Base-by-base conservation (phyloP, 2,888 invertebrate genomes). In the Germaria angustata region DNA sequence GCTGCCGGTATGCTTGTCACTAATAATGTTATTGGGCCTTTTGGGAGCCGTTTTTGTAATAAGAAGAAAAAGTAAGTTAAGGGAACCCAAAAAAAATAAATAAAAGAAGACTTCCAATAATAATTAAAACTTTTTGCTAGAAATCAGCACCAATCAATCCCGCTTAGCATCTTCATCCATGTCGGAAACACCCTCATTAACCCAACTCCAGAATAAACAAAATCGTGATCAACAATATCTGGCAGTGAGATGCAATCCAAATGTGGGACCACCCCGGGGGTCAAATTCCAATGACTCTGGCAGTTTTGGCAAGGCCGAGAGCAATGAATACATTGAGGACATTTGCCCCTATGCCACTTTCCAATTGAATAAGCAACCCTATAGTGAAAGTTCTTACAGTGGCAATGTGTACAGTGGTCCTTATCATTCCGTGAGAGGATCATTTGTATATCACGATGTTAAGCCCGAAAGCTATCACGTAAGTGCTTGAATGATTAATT, bases 311-410 rank as follows among this genome's bases (percentile, higher is more conserved):
- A 93, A 93, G 86, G 91, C 91, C 49, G 92, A 92, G 86, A 91
- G 91, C 77, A 92, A 92, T 78, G 97, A 97, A 90, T 97, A 97
- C 92, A 96, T 97, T 88, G 97, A 97, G 92, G 97, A 97, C 89
- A 97, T 97, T 87, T 97, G 97, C 90, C 97, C 97, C 0, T 97
- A 97, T 92, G 97, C 97, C 73, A 97, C 97, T 59, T 97, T 97
- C 92, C 97, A 97, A 90, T 92, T 97, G 87, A 95, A 96, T 80
- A 96, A 97, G 88, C 95, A 95, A 63, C 94, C 95, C 0, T 96
- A 96, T 91, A 96, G 96, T 88, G 97, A 97, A 92, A 97, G 96
- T 91, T 96, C 96, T 68, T 97, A 97, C 92, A 97, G 96, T 89
- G 96, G 96, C 76, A 96, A 96, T 91, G 95, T 96, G 66, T 96